Evolutionary conservation across 2,797 vertebrate species (phyloP).

Genomic region (Lutjanus campechanus): DNA sequence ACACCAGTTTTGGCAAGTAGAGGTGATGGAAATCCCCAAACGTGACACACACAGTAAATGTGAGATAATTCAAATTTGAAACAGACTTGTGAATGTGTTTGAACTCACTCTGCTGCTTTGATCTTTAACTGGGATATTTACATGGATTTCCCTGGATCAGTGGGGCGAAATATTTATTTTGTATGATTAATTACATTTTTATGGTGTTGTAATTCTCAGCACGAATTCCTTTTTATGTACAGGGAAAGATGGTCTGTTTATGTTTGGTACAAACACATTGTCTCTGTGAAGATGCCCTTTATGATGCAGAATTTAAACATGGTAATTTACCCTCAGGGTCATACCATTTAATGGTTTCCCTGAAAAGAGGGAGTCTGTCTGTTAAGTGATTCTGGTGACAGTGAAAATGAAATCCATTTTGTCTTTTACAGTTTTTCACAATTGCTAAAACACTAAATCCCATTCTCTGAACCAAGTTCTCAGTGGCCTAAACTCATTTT

Average conservation of each 20-base stretch:
- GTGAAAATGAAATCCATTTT: neutral
- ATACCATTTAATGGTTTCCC: slow-evolving; percentile 6
- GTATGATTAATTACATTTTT: neutral
- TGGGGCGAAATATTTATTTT: slow-evolving; percentile 3
- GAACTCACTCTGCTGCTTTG: neutral
- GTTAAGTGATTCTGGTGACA: neutral
- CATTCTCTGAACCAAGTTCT: no score
- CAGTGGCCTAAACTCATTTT: no score
- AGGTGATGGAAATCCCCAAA: neutral
- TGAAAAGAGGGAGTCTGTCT: neutral
- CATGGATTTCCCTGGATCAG: neutral
- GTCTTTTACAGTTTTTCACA: no score
- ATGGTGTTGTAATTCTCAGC: neutral
- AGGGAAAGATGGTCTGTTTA: neutral
- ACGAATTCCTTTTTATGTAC: neutral
- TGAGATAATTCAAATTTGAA: neutral
- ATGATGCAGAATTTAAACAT: slow-evolving; percentile 1
- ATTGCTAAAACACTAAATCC: no score
- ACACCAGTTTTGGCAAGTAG: neutral
- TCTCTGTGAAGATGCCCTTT: neutral
- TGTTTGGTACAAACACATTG: slow-evolving; percentile 12
- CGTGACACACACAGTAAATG: neutral
- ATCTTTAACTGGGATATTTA: neutral
- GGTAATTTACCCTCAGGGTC: neutral
- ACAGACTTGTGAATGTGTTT: slow-evolving; percentile 14